Evolutionary conservation across 2,113 vertebrate species (phyloP).

Genomic region (Amazona vittata): DNA sequence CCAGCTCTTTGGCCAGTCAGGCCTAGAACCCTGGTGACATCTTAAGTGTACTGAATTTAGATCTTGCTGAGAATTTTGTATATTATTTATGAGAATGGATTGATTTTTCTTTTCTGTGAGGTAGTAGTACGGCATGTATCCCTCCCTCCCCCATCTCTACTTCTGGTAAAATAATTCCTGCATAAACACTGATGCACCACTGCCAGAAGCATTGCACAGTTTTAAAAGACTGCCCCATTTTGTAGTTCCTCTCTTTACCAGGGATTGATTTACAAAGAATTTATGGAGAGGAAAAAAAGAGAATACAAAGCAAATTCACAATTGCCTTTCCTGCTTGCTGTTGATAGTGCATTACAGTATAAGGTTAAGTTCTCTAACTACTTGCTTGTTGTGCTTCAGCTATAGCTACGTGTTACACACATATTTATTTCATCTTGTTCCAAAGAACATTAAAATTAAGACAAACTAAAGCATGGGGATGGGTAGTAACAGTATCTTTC

Average conservation of each 20-base stretch:
- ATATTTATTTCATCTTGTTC: background rate
- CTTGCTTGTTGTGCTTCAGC: background rate
- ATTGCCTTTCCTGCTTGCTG: background rate
- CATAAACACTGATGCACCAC: background rate
- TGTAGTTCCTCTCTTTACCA: background rate
- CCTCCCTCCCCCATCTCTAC: background rate
- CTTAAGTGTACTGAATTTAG: conserved; percentile 33
- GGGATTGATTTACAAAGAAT: background rate
- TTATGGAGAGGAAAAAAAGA: background rate
- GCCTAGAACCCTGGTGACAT: background rate
- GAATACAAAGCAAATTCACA: background rate
- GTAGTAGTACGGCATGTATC: background rate
- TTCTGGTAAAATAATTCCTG: conserved; percentile 11
- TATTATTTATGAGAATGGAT: conserved; percentile 60
- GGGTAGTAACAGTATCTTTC: background rate
- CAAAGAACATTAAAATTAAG: background rate
- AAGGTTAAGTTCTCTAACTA: background rate
- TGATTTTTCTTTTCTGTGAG: conserved; percentile 55
- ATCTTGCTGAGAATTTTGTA: conserved; percentile 7
- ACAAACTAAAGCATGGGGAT: background rate
- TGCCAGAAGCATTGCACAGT: background rate
- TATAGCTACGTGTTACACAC: background rate
- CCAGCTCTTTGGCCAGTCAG: background rate
- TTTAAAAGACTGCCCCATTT: background rate
- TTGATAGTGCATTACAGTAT: background rate